Percentiles rank a stretch among this genome's conserved stretches.
Evolutionary conservation across 2,888 invertebrate genomes (phyloP).

Genomic region (Lochmaea capreae): DNA sequence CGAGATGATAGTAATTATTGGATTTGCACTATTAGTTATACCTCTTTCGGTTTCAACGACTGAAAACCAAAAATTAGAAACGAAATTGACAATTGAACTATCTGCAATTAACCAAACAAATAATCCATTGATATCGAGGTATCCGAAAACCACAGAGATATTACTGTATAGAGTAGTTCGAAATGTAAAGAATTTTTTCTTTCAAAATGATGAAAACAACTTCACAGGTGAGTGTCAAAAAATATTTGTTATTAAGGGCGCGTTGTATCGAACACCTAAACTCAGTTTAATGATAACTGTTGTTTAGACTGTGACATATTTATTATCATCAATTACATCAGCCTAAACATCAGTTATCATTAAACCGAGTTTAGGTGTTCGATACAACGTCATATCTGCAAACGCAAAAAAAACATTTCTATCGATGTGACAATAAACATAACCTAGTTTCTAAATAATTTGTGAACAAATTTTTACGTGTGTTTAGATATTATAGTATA

Average conservation of each 20-base stretch:
- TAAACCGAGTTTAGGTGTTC: no score
- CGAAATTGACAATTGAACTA: background rate
- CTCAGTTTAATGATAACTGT: no score
- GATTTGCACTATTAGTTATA: slow-evolving; percentile 12
- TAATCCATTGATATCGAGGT: background rate
- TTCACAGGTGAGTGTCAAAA: slow-evolving; percentile 1
- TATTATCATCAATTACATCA: no score
- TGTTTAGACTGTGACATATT: no score
- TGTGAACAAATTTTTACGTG: no score
- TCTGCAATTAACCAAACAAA: background rate
- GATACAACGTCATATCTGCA: no score
- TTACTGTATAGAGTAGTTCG: slow-evolving; percentile 11
- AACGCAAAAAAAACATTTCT: no score
- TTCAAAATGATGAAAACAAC: slow-evolving; percentile 5
- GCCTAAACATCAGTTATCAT: no score
- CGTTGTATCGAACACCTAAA: no score
- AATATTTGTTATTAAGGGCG: background rate
- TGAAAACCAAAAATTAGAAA: background rate
- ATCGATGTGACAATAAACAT: no score
- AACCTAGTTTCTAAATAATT: no score
- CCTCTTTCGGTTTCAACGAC: slow-evolving; percentile 14
- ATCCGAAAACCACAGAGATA: background rate
- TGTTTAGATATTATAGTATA: no score
- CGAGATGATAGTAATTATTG: slow-evolving; percentile 28
- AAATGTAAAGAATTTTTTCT: background rate